A percentile compares a stretch with the other conserved stretches of the same genome.
These are phyloP conservation scores for Centropus unirufus DNA, from an alignment of 2,113 vertebrate species.

Conservation along the genomic window DNA sequence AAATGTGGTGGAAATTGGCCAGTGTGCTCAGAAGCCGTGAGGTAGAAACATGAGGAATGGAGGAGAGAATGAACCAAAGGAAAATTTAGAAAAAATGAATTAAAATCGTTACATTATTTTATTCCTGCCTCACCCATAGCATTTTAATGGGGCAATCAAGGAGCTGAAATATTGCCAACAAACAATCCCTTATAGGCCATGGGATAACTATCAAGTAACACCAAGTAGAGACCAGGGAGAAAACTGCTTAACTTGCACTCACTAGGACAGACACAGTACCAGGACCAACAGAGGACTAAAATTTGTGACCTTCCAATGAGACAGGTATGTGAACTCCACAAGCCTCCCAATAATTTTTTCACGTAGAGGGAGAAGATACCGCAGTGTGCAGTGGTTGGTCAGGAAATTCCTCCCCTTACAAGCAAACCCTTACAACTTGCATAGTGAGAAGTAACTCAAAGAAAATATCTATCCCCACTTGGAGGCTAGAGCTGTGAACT, in stretches of 20 bases:
- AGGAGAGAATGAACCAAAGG: not conserved
- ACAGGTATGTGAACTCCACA: not conserved
- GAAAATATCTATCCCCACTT: not conserved
- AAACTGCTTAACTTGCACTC: not conserved
- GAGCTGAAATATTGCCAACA: not conserved
- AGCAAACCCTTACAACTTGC: not conserved
- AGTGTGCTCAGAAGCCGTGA: not conserved
- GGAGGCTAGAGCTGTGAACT: not conserved
- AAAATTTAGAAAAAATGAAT: not conserved
- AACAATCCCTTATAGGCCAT: not conserved
- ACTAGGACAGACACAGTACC: not conserved
- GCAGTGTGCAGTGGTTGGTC: not conserved
- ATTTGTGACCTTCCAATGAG: not conserved
- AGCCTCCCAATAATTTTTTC: not conserved
- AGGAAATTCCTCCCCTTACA: not conserved
- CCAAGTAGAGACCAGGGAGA: not conserved
- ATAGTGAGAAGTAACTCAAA: not conserved
- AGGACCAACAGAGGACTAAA: not conserved
- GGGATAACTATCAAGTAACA: not conserved
- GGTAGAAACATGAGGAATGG: not conserved
- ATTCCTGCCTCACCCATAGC: not conserved
- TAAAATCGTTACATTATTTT: not conserved
- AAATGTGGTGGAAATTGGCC: not conserved
- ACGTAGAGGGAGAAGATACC: not conserved
- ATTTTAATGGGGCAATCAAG: not conserved